Evolutionary conservation across 1,140 invertebrate genomes (phyloP), one percentile per base, ranked within the genome.

Genomic region (Drosophila obscura): DNA sequence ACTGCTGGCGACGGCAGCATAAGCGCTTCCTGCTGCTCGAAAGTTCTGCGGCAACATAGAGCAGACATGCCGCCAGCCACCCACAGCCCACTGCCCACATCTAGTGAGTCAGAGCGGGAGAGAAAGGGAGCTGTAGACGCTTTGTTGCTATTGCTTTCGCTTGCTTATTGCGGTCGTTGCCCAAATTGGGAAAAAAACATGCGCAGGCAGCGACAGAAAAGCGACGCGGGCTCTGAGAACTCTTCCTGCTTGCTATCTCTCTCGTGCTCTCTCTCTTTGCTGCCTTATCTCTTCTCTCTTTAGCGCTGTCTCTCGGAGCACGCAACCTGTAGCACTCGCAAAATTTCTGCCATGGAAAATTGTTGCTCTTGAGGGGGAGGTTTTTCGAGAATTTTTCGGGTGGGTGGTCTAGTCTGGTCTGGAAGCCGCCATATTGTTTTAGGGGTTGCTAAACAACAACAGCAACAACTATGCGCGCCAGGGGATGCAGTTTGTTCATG

Each of bases 361-460:
- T 80, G 80, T 83, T 83, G 80, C 80, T 83, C 56, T 56, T 75
- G 45, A 46, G 52, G 52, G 61, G 72, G 53, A 57, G 63, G 45
- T 43, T 72, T 56, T 46, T 41, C 22, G 11, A 39, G 35, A 43
- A 35, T 58, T 75, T 50, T 53, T 73, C 67, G 73, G 72, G 67
- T 72, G 76, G 64, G 50, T 78, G 64, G 65, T 55, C 31, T 8
- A 8, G 31, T 31, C 31, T 31, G 31, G 60, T 49, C 22, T 69
- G 52, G 52, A 69, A 61, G 76, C 58, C 84, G 84, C 83, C 84
- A 88, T 88, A 83, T 87, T 87, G 83, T 83, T 88, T 88, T 79
- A 63, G 68, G 83, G 83, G 82, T 78, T 78, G 67, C 60, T 71
- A 75, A 67, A 48, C 57, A 53, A 44, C 46, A 59, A 49, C 41